Percentiles rank a stretch among this genome's conserved stretches.
These are phyloP conservation scores for Phasia obesa DNA, from an alignment of 2,888 invertebrate species.

Conservation along the genomic window DNA sequence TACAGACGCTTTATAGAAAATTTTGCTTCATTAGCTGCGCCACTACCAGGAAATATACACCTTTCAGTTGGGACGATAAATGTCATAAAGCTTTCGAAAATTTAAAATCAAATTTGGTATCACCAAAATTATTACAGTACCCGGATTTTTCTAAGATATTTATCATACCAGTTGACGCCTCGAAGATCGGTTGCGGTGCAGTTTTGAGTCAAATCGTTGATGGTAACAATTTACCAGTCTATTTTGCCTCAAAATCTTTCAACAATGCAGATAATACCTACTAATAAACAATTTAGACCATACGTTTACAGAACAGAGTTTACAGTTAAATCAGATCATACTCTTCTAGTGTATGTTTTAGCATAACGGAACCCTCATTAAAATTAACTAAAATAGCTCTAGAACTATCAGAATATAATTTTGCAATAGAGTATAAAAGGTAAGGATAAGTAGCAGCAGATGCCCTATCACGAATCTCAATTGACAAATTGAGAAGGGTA, in stretches of 20 bases:
- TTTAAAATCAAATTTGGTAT: background rate
- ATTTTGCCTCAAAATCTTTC: conserved; percentile 6
- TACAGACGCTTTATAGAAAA: background rate
- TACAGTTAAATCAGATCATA: conserved; percentile 50
- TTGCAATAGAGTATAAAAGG: conserved; percentile 60
- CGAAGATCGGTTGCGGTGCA: background rate
- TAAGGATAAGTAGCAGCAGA: conserved; percentile 65
- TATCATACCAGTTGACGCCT: too few relatives aligned
- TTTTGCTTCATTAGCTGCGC: background rate
- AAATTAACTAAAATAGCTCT: conserved; percentile 71
- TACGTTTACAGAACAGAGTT: conserved; percentile 69
- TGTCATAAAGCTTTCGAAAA: background rate
- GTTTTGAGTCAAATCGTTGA: conserved; percentile 1
- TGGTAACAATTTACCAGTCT: background rate
- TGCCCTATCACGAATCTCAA: conserved; percentile 59
- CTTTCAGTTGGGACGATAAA: background rate
- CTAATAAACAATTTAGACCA: conserved; percentile 63
- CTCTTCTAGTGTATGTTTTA: conserved; percentile 55
- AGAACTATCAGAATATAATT: conserved; percentile 70
- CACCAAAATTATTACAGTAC: background rate
- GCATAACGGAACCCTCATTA: conserved; percentile 61
- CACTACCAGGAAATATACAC: background rate
- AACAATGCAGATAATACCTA: background rate
- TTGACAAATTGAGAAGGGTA: conserved; percentile 34
- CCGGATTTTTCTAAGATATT: too few relatives aligned